phyloP scores from a whole-genome alignment of 1,140 invertebrate genomes.

The Lucilia sericata region DNA sequence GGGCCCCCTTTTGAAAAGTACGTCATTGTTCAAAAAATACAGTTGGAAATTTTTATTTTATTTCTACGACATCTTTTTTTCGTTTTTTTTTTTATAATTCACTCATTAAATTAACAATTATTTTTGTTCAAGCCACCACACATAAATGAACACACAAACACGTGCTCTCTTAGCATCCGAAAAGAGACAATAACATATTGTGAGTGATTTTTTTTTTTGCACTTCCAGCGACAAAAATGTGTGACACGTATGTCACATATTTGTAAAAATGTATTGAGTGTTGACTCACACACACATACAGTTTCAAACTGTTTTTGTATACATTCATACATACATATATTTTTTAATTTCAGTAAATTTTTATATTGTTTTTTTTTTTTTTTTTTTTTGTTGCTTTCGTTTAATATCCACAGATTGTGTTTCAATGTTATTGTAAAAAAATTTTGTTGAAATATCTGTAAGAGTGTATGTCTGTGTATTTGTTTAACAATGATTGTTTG shows the following conservation, averaged over 20 bases:
- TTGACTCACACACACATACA: no score
- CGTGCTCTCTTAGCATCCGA: neutral
- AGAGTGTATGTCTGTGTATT: no score
- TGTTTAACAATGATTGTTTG: neutral
- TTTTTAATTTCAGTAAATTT: neutral
- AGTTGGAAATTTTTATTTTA: no score
- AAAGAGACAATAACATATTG: neutral
- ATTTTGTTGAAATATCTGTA: no score
- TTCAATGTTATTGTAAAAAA: neutral
- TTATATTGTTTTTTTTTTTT: neutral
- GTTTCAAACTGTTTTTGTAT: no score
- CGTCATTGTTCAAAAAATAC: no score
- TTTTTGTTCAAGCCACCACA: neutral
- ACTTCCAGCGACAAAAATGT: neutral
- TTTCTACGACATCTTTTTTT: no score
- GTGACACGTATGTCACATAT: neutral
- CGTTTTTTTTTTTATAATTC: neutral
- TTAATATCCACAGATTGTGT: neutral
- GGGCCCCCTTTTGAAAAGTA: no score
- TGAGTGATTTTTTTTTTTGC: neutral
- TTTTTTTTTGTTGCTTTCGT: neutral
- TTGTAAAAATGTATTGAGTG: neutral
- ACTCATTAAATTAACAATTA: conserved; percentile 8
- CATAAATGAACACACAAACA: neutral
- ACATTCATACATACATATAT: neutral